phyloP scores from a whole-genome alignment of 2,797 vertebrate genomes.

The Chromis chromis region DNA sequence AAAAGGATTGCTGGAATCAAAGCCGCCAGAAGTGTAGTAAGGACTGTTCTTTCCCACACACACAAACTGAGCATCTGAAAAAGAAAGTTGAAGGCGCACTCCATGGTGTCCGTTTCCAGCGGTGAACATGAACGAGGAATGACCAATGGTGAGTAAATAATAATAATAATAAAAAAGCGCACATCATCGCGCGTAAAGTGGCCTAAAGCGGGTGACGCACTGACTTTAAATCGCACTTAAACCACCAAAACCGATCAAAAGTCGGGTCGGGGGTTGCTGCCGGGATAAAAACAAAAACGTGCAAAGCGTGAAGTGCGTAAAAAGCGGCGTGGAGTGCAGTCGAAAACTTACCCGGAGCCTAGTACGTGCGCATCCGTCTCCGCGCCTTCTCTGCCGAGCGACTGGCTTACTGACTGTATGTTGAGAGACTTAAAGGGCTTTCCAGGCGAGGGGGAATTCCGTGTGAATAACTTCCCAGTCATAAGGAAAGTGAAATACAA shows the following conservation, averaged over 20 bases:
- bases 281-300: not conserved
- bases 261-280: not conserved
- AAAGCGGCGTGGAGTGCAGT: not conserved
- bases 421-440: not conserved
- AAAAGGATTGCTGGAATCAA: constrained; percentile 14
- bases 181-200: not conserved
- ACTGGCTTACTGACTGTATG: constrained; percentile 28
- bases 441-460: constrained; percentile 64
- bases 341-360: constrained; percentile 56
- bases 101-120: constrained; percentile 15
- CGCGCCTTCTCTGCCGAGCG: constrained; percentile 23
- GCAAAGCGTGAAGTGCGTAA: not conserved
- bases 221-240: constrained; percentile 2
- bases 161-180: not conserved
- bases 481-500: constrained; percentile 75
- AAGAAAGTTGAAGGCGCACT: constrained; percentile 49
- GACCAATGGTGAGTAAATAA: constrained; percentile 84
- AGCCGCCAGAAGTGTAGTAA: constrained; percentile 5
- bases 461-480: constrained; percentile 56
- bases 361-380: constrained; percentile 42
- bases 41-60: not conserved
- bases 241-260: not conserved
- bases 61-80: not conserved
- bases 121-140: constrained; percentile 82
- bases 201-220: constrained; percentile 52